Base-by-base conservation (phyloP, 2,797 vertebrate species). In the Sebastes flavidus region DNA sequence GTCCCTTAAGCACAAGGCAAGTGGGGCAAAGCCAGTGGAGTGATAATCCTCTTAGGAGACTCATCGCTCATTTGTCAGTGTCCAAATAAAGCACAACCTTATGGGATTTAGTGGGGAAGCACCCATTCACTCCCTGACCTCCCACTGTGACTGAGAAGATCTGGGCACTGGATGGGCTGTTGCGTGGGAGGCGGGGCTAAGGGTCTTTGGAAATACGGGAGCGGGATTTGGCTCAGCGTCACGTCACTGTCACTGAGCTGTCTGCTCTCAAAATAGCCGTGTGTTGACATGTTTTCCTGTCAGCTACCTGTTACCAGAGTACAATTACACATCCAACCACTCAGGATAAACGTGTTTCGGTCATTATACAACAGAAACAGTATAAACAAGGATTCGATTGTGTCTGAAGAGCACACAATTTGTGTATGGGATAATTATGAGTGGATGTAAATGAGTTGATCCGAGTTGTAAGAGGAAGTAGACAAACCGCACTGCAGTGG, bases 81-180 rank as follows among this genome's bases (percentile, higher is more conserved):
- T 95, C 95, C 95, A 95, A 96, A 96, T 97, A 95, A 96, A 97
- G 95, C 94, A 86, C 67, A 86, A 93, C 91, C 93, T 94, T 95
- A 96, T 89, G 88, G 95, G 97, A 96, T 97, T 97, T 95, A 88
- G 93, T 34, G 77, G 79, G 89, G 89, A 93, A 94, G 92, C 68
- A 4, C 79, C 82, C 12, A 83, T 91, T 96, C 94, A 91, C 91
- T 91, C 91, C 72, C 86, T 95, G 93, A 95, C 90, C 94, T 94
- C 91, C 91, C 16, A 3, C 91, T 83, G 67, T 82, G 88, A 87
- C 59, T 36, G 56, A 85, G 1, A 71, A 1, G 82, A 52, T 54
- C 87, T 83, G 83, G 66, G 72, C 66, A 77, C 22, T 83, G 72
- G 80, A 74, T 62, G 36, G 68, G 77, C 77, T 79, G 80, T 77